phyloP scores from a whole-genome alignment of 1,140 invertebrate species.

The Cyclina sinensis region DNA sequence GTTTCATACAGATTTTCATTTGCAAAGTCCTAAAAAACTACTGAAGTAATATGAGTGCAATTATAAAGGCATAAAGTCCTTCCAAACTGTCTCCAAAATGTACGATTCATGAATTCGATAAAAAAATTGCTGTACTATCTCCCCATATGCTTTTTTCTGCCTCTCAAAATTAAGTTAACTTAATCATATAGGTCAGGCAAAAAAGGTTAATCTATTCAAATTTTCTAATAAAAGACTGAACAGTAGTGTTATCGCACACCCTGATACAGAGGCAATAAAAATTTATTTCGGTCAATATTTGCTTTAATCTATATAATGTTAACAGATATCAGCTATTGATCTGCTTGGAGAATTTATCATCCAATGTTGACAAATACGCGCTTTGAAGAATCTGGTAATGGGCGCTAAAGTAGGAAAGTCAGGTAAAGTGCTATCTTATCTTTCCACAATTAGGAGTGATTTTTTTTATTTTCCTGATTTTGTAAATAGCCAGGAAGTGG shows the following conservation, averaged over 20 bases:
- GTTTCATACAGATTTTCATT: too few species aligned
- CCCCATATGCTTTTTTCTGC: neutral
- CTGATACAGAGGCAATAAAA: constrained; percentile 32
- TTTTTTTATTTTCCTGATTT: too few species aligned
- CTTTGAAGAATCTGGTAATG: constrained; percentile 25
- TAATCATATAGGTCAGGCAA: neutral
- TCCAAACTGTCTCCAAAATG: too few species aligned
- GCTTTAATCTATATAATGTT: constrained; percentile 21
- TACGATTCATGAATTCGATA: too few species aligned
- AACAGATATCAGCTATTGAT: constrained; percentile 38
- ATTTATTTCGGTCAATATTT: constrained; percentile 27
- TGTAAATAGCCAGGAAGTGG: too few species aligned
- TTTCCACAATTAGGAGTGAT: neutral
- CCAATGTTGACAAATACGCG: constrained; percentile 4
- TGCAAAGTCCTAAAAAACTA: too few species aligned
- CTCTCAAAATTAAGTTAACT: neutral
- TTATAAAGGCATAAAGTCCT: too few species aligned
- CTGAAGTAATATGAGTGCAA: too few species aligned
- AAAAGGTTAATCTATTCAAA: constrained; percentile 32
- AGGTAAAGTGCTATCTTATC: constrained; percentile 22
- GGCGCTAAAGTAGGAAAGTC: constrained; percentile 2
- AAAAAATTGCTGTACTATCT: neutral
- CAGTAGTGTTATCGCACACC: neutral
- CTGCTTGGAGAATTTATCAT: neutral
- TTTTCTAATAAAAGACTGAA: constrained; percentile 12